Base-by-base conservation (phyloP, 1,140 invertebrate genomes). In the Rhagoletis pomonella region DNA sequence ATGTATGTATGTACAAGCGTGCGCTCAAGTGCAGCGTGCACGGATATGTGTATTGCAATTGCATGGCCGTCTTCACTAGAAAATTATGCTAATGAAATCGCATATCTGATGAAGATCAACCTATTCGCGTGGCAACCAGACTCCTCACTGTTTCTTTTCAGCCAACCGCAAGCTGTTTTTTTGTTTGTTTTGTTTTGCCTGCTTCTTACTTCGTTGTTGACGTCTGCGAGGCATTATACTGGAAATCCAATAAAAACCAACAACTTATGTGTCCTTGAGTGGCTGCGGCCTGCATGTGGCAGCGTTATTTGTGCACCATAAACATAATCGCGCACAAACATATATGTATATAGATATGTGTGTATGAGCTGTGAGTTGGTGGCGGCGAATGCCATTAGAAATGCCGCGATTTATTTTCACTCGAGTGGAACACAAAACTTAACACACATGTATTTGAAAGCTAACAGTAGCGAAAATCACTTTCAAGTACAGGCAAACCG, bases 51-150 rank as follows among this genome's bases (percentile, higher is more conserved):
- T 9, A 77, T 10, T 81, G 44, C 44, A 55, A 81, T 81, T 81
- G 73, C 47, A 19, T 55, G 73, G 47, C 55, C 73, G 73, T 81
- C 73, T 81, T 81, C n/a, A 81, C 73, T 81, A 81, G 50, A 81
- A 81, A 81, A 81, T 81, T 81, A 81, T 81, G 73, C 73, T 81
- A 81, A 81, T 81, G 73, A 81, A 81, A 81, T 81, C 17, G 73
- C 73, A 81, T 81, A 81, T 81, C 73, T 55, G 73, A 81, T 81
- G 73, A 81, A 14, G 47, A 81, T 42, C 73, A 81, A 14, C 47
- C 50, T 77, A 77, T 77, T 42, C 12, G 69, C n/a, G 19, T 19
- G 9, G 69, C 73, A 55, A 81, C n/a, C 50, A 81, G 19, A 10
- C 67, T 67, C 58, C 58, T 64, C 1, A 67, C 29, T 62, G 12